A percentile compares a stretch with the other conserved stretches of the same genome.
Conservation (phyloP, 1,140 invertebrate species). For the Acromyrmex heyeri region DNA sequence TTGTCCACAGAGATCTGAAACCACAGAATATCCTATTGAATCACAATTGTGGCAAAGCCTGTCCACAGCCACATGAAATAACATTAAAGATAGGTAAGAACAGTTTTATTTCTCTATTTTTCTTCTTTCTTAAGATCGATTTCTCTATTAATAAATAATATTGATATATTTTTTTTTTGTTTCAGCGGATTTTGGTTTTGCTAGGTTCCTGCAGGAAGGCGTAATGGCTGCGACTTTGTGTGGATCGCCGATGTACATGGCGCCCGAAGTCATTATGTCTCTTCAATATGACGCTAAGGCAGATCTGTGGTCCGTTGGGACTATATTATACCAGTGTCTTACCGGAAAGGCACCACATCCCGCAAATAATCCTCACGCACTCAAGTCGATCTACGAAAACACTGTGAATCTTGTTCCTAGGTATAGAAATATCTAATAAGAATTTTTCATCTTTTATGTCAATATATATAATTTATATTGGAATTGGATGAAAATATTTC, state of each 20-base stretch:
- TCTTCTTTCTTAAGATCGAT: neutral
- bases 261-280: conserved; percentile 99
- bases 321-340: conserved; percentile 99
- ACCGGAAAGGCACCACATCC: conserved; percentile 99
- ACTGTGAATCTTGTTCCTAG: conserved; percentile 98
- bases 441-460: neutral
- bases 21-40: conserved; percentile 98
- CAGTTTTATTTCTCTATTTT: neutral
- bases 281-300: conserved; percentile 99
- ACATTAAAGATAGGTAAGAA: conserved; percentile 96
- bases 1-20: conserved; percentile 99
- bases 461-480: neutral
- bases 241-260: conserved; percentile 99
- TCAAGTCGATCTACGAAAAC: conserved; percentile 99
- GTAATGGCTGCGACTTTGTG: conserved; percentile 99
- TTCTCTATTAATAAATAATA: neutral
- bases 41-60: conserved; percentile 91
- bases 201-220: conserved; percentile 98
- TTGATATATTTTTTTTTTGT: conserved; percentile 73
- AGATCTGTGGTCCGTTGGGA: conserved; percentile 99
- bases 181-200: conserved; percentile 99
- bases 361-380: conserved; percentile 98
- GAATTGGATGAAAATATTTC: neutral
- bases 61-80: conserved; percentile 96
- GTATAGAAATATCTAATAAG: conserved; percentile 86